phyloP scores from a whole-genome alignment of 2,888 invertebrate genomes.

The Lutraria lutraria region DNA sequence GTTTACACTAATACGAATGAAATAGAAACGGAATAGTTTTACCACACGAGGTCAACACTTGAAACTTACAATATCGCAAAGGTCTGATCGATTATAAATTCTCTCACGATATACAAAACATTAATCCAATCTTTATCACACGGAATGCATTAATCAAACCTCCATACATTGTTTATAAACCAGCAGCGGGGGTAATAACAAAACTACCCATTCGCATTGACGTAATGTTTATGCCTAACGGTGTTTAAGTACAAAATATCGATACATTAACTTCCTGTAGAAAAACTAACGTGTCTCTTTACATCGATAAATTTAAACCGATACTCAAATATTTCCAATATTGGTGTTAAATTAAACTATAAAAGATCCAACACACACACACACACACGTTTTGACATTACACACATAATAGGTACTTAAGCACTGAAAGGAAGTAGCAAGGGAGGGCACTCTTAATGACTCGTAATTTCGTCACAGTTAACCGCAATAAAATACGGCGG shows the following conservation, averaged over 20 bases:
- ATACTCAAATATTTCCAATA: background rate
- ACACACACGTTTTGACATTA: background rate
- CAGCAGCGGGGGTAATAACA: background rate
- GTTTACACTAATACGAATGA: background rate
- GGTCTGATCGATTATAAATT: background rate
- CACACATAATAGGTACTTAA: background rate
- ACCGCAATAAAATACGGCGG: background rate
- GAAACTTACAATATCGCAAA: background rate
- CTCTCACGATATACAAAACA: background rate
- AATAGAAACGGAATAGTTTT: background rate
- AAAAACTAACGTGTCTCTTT: background rate
- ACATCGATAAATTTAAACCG: background rate
- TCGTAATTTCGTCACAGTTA: conserved; percentile 2
- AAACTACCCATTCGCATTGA: background rate
- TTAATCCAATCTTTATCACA: conserved; percentile 7
- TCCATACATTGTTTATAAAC: background rate
- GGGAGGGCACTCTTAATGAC: background rate
- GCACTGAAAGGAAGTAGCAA: background rate
- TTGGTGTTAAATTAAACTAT: background rate
- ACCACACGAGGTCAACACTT: conserved; percentile 18
- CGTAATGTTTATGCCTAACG: background rate
- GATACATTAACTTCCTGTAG: conserved; percentile 9
- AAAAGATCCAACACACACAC: background rate
- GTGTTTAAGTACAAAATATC: conserved; percentile 2
- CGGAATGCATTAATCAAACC: background rate